phyloP scores from a whole-genome alignment of 2,888 invertebrate genomes.

The Acanthoscelides obtectus region DNA sequence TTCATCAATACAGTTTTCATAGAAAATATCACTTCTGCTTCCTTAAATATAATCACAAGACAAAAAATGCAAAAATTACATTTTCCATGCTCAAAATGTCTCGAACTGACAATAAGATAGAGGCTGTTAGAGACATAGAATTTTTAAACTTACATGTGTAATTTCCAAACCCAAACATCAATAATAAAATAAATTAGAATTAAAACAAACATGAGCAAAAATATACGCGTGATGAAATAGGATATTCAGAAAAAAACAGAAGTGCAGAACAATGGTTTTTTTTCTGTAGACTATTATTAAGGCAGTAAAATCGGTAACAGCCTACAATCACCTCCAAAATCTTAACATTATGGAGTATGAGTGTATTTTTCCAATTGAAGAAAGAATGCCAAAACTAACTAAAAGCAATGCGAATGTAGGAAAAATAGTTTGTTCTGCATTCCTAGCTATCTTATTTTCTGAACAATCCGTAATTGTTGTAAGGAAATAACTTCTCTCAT shows the following conservation, averaged over 20 bases:
- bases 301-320: background rate
- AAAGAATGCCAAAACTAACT: background rate
- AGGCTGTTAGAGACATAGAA: background rate
- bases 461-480: too few species aligned
- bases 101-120: constrained; percentile 1
- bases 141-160: constrained; percentile 4
- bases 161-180: constrained; percentile 3
- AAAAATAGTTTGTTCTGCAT: background rate
- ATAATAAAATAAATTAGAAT: background rate
- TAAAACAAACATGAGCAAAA: background rate
- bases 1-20: constrained; percentile 20
- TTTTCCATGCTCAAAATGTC: constrained; percentile 11
- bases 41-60: constrained; percentile 12
- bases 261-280: background rate
- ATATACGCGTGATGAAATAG: background rate
- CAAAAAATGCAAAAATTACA: constrained; percentile 16
- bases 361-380: background rate
- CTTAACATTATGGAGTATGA: background rate
- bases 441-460: background rate
- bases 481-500: too few species aligned
- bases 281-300: background rate
- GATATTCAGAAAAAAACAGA: background rate
- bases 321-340: background rate
- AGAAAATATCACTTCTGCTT: constrained; percentile 23
- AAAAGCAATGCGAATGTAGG: background rate